Evolutionary conservation across 2,113 vertebrate genomes (phyloP).

Genomic region (Brienomyrus longianalis): DNA sequence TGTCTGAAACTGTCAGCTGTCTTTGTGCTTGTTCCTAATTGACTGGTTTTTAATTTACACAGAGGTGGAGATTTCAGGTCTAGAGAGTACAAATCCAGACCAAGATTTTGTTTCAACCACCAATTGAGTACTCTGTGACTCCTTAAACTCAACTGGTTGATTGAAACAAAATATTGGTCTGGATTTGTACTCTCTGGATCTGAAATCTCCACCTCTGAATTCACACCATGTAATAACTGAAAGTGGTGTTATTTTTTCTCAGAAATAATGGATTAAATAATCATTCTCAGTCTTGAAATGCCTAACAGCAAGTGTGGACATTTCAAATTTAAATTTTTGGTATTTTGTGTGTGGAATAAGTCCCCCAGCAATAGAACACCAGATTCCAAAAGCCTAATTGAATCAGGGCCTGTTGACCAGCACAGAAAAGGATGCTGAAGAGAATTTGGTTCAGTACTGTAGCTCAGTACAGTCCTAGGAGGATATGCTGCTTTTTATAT

Average conservation of each 20-base stretch:
- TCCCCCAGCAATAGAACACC: background rate
- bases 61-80: no score
- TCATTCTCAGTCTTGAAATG: background rate
- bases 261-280: background rate
- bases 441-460: background rate
- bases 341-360: background rate
- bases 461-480: background rate
- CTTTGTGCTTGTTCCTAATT: background rate
- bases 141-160: no score
- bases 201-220: background rate
- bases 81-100: no score
- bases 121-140: no score
- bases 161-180: no score
- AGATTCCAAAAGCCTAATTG: background rate
- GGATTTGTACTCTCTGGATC: no score
- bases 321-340: background rate
- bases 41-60: background rate
- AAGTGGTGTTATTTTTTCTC: background rate
- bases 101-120: no score
- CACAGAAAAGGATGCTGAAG: background rate
- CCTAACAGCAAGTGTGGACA: background rate
- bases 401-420: background rate
- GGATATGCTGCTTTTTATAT: background rate
- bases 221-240: background rate
- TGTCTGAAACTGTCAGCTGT: conserved; percentile 10